A percentile compares a stretch with the other conserved stretches of the same genome.
Conservation (phyloP, 2,797 vertebrate genomes). For the Artibeus lituratus region DNA sequence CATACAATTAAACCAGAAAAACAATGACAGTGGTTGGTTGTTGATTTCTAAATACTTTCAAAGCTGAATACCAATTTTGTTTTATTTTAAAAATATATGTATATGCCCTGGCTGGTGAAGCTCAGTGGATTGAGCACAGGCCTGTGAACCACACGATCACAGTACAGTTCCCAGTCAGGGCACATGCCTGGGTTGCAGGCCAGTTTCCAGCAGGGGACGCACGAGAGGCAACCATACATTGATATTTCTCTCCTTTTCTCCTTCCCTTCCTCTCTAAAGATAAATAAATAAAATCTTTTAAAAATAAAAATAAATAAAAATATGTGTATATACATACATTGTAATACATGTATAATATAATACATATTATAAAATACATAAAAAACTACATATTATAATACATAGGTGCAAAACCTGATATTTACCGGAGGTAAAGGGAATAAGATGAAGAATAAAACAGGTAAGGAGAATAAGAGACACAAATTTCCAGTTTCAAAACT, state of each 20-base stretch:
- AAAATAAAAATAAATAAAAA: not conserved
- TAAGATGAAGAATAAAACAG: not conserved
- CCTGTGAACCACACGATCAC: no score
- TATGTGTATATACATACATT: not conserved
- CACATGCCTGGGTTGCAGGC: no score
- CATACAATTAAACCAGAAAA: not conserved
- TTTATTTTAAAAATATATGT: not conserved
- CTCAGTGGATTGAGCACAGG: no score
- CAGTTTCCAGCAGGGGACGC: no score
- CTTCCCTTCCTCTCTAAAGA: no score
- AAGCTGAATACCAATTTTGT: not conserved
- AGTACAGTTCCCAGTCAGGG: no score
- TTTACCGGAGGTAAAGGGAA: not conserved
- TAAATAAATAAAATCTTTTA: no score
- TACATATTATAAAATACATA: not conserved
- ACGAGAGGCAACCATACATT: no score
- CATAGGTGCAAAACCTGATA: not conserved
- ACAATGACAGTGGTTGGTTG: not conserved
- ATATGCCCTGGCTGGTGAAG: no score
- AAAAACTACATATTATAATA: no score
- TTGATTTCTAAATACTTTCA: constrained; percentile 24
- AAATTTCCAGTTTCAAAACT: not conserved
- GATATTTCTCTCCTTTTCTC: no score
- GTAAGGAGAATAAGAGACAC: not conserved
- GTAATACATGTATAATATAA: not conserved